Base-by-base conservation (phyloP, 2,113 vertebrate species). In the Dryoscopus gambensis region DNA sequence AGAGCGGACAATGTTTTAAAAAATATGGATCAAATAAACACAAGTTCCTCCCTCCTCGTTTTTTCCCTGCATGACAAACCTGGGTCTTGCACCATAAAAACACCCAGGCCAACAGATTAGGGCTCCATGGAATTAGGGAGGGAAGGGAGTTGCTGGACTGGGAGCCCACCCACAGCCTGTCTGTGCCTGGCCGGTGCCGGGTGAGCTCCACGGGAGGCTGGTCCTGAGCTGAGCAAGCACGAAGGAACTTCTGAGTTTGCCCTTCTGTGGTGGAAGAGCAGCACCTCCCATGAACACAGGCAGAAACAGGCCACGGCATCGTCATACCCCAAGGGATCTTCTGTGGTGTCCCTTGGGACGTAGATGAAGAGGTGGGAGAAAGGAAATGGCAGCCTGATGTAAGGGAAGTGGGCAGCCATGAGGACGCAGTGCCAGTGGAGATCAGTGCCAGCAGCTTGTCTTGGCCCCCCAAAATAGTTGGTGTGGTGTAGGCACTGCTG, bases 11-110 rank as follows among this genome's bases (percentile, higher is more conserved):
- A 40, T 11, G 60, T 49, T 78, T 67, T 67, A 46, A 87, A 94
- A 90, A 71, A 7, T 80, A 80, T 44, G 3, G 13, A 80, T 62
- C 81, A 96, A 96, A 95, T 78, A 96, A 95, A 83, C 78, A 95
- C 67, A 81, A 80, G 89, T 84, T 50, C 89, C 64, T 87, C 91
- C 94, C 71, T 79, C 37, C 18, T 76, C 0, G 0, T 75, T 69
- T 60, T 82, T 50, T 13, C 55, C 68, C 47, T 83, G 23, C 35
- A 87, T 42, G 73, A 76, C 77, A 95, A 89, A 95, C 86, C 39
- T 80, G 56, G 64, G 75, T 53, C 56, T 93, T 68, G 63, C 52
- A 75, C 85, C 17, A 4, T n/a, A 39, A 77, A 73, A 77, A 63
- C 63, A 18, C 6, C 50, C 67, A 84, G 79, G 55, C 71, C 83